Evolutionary conservation across 1,140 invertebrate genomes (phyloP), one percentile per base, ranked within the genome.

Genomic region (Caerostris extrusa): DNA sequence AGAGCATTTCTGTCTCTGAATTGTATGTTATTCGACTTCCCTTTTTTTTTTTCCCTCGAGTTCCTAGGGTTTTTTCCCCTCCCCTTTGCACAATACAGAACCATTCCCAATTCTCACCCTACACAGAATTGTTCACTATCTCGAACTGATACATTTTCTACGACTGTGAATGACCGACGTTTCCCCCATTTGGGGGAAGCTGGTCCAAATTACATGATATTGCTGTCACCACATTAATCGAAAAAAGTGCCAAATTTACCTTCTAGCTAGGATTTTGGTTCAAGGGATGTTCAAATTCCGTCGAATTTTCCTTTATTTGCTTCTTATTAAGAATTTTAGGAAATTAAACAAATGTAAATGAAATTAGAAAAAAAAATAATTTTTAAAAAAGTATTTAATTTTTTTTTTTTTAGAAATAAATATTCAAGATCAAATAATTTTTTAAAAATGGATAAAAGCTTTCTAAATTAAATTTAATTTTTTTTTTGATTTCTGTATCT

Each of bases 81-180:
- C 58, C 67, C 56, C 56, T 85, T 92, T 85, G 81, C 57, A 81
- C 81, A 91, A 82, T 91, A 61, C 90, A 34, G 55, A 50, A 56
- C 55, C n/a, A 58, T 91, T n/a, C 69, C 90, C 86, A 64, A 61
- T 91, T 85, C 77, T 88, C 86, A 58, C 90, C 77, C 90, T 64
- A 77, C 90, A 85, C 56, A 34, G n/a, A 60, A 91, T 61, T 82
- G 90, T 71, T 71, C 58, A 64, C 90, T 92, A 88, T 88, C 85
- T 88, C 69, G 12, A 71, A 71, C 64, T 87, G 86, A 88, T 82
- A 88, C 86, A 88, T 93, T 93, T 93, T 93, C 92, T 93, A 89
- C 82, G 64, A 93, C 69, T 93, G 92, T 81, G 69, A 93, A 93
- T 93, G 92, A 88, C 85, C 69, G 12, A 69, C 82, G 64, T 60